A percentile compares a stretch with the other conserved stretches of the same genome.
These are phyloP conservation scores for Saccopteryx leptura DNA, from an alignment of 2,113 vertebrate genomes.

Conservation along the genomic window DNA sequence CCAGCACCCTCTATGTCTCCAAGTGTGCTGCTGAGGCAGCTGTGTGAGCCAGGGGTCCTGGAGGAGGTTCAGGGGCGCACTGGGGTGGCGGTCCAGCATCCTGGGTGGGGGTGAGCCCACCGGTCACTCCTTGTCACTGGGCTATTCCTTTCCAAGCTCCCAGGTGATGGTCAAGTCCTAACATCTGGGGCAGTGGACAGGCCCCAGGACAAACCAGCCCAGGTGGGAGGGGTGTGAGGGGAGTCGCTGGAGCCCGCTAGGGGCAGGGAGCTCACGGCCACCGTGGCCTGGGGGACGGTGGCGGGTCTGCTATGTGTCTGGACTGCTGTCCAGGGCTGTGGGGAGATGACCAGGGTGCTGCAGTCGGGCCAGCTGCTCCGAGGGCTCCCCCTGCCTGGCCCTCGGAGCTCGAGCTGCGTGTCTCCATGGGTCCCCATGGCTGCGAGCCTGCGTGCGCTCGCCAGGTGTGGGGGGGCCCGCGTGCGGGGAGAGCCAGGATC, in stretches of 20 bases:
- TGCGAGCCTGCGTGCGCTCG: background rate
- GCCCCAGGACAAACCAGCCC: background rate
- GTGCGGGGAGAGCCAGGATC: background rate
- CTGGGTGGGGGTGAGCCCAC: background rate
- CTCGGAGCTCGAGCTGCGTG: rapidly evolving
- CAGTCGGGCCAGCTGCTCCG: rapidly evolving
- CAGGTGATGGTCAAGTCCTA: too few relatives aligned
- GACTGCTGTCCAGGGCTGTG: background rate
- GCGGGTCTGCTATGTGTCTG: background rate
- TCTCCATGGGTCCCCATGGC: background rate
- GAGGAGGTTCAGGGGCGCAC: background rate
- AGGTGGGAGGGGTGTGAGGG: too few relatives aligned
- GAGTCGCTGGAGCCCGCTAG: background rate
- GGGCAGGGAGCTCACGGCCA: background rate
- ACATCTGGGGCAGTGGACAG: background rate
- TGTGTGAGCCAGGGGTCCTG: background rate
- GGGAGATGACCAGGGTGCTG: background rate
- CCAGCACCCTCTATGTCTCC: rapidly evolving
- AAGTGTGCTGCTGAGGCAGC: rapidly evolving
- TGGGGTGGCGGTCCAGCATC: background rate
- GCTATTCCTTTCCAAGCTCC: background rate
- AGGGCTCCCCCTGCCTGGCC: background rate
- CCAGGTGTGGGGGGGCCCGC: rapidly evolving
- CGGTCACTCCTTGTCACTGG: background rate
- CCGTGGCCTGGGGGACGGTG: rapidly evolving